A percentile compares a stretch with the other conserved stretches of the same genome.
Evolutionary conservation across 2,113 vertebrate genomes (phyloP).

Genomic region (Pterocles orientalis): DNA sequence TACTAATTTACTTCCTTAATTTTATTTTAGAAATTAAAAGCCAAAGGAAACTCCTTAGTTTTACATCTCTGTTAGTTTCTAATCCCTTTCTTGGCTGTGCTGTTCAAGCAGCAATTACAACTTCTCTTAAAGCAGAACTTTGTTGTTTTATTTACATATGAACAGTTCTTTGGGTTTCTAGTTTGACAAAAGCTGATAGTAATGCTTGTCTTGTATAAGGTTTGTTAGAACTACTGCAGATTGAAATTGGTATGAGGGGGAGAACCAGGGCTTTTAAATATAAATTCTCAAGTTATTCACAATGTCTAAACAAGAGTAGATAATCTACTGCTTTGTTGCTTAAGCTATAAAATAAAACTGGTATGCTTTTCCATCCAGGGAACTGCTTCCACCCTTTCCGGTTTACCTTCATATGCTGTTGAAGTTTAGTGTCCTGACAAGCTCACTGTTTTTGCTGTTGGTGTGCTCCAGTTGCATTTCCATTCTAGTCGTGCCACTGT

Average conservation of each 20-base stretch:
- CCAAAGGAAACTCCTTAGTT: neutral
- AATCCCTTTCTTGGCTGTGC: neutral
- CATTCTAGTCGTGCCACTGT: constrained; percentile 78
- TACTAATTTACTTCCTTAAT: neutral
- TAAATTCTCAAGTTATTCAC: neutral
- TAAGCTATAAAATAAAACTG: neutral
- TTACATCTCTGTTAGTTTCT: neutral
- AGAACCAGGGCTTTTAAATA: neutral
- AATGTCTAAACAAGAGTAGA: neutral
- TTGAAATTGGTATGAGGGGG: neutral
- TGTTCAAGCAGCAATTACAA: neutral
- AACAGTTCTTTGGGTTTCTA: neutral
- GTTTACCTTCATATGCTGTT: constrained; percentile 74
- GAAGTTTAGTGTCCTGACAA: constrained; percentile 73
- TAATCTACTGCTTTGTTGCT: neutral
- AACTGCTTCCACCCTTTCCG: neutral
- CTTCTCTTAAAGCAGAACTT: neutral
- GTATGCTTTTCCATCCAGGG: neutral
- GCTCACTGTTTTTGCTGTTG: constrained; percentile 74
- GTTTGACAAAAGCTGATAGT: neutral
- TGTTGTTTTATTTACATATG: neutral
- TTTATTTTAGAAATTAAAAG: neutral
- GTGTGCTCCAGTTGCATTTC: constrained; percentile 78
- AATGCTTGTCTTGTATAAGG: neutral
- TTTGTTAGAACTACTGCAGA: neutral